Percentiles rank a stretch among this genome's conserved stretches.
Conservation (phyloP, 2,113 vertebrate genomes). For the Oenanthe oenanthe region DNA sequence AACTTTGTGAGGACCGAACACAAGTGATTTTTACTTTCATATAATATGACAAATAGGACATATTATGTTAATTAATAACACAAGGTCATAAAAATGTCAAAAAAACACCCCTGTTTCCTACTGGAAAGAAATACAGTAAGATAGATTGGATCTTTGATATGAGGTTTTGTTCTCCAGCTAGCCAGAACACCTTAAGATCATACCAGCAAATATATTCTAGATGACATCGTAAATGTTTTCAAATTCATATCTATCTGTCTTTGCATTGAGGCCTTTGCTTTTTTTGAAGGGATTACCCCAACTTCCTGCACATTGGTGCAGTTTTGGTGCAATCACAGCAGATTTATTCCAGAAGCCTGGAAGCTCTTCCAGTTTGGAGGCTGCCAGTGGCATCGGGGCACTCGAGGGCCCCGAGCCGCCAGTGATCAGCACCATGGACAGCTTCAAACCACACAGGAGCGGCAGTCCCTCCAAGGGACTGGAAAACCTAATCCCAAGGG, state of each 20-base stretch:
- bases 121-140: background rate
- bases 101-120: background rate
- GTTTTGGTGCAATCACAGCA: background rate
- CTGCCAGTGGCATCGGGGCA: fast-evolving
- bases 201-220: background rate
- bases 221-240: background rate
- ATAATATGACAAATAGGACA: background rate
- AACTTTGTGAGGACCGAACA: background rate
- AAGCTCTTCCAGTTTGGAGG: background rate
- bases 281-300: background rate
- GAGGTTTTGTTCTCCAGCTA: background rate
- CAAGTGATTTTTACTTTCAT: background rate
- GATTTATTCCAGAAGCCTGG: background rate
- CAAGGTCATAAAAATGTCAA: background rate
- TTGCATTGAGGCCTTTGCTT: background rate
- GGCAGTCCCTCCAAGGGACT: fast-evolving
- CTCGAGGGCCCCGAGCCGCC: fast-evolving
- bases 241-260: background rate
- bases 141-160: background rate
- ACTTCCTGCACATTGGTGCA: background rate
- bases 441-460: fast-evolving
- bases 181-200: background rate
- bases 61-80: background rate
- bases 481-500: background rate
- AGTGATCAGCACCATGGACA: background rate